phyloP scores from a whole-genome alignment of 2,888 invertebrate genomes.

The Mythimna vitellina region DNA sequence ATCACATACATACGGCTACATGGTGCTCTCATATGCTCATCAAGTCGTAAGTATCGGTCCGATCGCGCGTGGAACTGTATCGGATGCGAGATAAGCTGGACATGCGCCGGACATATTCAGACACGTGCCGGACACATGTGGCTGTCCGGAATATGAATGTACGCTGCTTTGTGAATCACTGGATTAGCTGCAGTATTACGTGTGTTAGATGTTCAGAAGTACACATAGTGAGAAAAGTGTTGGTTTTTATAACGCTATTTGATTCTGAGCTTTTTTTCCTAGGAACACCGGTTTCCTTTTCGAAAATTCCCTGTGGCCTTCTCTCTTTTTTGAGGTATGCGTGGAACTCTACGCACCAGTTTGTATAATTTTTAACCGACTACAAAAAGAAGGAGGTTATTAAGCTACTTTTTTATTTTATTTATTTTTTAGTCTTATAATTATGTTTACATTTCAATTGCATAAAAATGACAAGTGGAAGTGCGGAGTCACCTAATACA shows the following conservation, averaged over 20 bases:
- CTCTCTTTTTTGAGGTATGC: too few relatives aligned
- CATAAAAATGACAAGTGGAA: too few relatives aligned
- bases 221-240: background rate
- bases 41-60: slow-evolving; percentile 32
- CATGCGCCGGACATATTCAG: slow-evolving; percentile 42
- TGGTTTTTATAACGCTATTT: background rate
- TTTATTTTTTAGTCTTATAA: too few relatives aligned
- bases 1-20: slow-evolving; percentile 11
- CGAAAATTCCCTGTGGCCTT: too few relatives aligned
- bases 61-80: slow-evolving; percentile 51
- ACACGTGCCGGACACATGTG: slow-evolving; percentile 55
- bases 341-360: too few relatives aligned
- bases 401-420: too few relatives aligned
- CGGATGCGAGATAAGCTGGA: slow-evolving; percentile 69
- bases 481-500: too few relatives aligned
- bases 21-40: slow-evolving; percentile 8
- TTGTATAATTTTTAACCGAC: too few relatives aligned
- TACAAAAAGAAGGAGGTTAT: too few relatives aligned
- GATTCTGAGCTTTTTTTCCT: background rate
- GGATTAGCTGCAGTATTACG: slow-evolving; percentile 46
- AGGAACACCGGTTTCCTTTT: too few relatives aligned
- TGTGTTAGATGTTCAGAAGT: slow-evolving; percentile 11
- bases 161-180: slow-evolving; percentile 58
- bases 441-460: too few relatives aligned
- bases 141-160: slow-evolving; percentile 55